Percentiles rank a stretch among this genome's conserved stretches.
Conservation (phyloP, 1,140 invertebrate genomes). For the Drosophila tropicalis region DNA sequence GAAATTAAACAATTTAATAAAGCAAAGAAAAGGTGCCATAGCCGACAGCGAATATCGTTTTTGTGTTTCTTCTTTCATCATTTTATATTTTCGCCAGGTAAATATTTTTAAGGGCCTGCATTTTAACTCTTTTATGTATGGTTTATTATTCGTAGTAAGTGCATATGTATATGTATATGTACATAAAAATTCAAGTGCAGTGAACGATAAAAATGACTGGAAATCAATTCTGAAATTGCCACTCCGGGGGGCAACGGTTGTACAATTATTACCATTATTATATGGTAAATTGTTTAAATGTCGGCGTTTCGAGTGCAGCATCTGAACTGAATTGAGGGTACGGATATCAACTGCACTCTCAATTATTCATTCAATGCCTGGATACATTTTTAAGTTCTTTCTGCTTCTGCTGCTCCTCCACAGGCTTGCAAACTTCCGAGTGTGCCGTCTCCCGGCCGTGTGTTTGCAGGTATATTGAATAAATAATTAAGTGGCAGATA, state of each 20-base stretch:
- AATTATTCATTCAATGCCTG: constrained; percentile 6
- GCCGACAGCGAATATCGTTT: not conserved
- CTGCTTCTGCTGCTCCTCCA: not conserved
- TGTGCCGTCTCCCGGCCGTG: not conserved
- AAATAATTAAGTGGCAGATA: constrained; percentile 28
- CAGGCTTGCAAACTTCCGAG: too few relatives aligned
- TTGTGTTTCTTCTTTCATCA: not conserved
- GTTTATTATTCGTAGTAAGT: too few relatives aligned
- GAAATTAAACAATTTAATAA: not conserved
- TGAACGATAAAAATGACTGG: constrained; percentile 12
- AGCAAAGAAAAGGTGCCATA: not conserved
- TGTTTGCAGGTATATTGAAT: constrained; percentile 10
- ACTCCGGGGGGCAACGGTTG: not conserved
- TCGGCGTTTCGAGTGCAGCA: not conserved
- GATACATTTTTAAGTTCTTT: constrained; percentile 1
- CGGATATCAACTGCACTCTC: constrained; percentile 3
- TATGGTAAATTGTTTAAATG: not conserved
- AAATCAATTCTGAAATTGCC: constrained; percentile 12
- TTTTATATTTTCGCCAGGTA: not conserved
- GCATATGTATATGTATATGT: not conserved
- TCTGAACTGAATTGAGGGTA: not conserved
- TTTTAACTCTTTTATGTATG: not conserved
- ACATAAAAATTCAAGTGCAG: not conserved
- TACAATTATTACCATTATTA: constrained; percentile 4
- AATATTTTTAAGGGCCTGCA: not conserved